Evolutionary conservation across 2,888 invertebrate genomes (phyloP).

Genomic region (Lasioglossum morio): DNA sequence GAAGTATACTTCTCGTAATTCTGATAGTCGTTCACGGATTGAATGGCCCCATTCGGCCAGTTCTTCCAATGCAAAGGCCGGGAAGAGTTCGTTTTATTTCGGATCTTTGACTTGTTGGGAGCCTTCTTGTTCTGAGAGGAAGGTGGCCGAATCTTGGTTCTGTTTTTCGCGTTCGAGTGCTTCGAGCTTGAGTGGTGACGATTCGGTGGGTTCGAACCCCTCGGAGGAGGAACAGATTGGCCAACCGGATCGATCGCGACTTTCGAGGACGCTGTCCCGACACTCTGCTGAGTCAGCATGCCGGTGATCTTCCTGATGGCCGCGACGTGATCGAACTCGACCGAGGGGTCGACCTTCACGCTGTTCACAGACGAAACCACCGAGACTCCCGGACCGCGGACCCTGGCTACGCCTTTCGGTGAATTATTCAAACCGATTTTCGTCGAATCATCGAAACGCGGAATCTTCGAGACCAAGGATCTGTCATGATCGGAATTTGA

Average conservation of each 20-base stretch:
- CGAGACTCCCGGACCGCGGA: conserved; percentile 39
- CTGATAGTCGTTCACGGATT: conserved; percentile 75
- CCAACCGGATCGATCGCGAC: background rate
- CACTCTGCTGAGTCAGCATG: conserved; percentile 3
- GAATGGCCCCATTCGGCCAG: conserved; percentile 78
- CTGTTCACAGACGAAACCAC: background rate
- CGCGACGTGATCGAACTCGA: conserved; percentile 52
- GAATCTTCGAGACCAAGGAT: conserved; percentile 19
- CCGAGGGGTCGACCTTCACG: conserved; percentile 35
- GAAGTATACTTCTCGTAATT: conserved; percentile 81
- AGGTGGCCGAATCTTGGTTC: conserved; percentile 32
- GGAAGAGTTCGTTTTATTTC: background rate
- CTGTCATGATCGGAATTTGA: conserved; percentile 3
- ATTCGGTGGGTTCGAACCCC: background rate
- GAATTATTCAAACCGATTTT: conserved; percentile 59
- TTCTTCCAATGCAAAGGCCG: conserved; percentile 68
- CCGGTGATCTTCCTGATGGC: conserved; percentile 47
- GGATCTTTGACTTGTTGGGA: conserved; percentile 18
- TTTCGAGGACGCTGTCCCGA: background rate
- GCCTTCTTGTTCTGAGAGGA: conserved; percentile 12
- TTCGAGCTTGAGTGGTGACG: conserved; percentile 21
- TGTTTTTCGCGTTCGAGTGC: background rate
- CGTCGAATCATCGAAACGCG: background rate
- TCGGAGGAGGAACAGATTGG: background rate
- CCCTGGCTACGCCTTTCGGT: conserved; percentile 38